Base-by-base conservation (phyloP, 2,113 vertebrate genomes). In the Grallaria varia region DNA sequence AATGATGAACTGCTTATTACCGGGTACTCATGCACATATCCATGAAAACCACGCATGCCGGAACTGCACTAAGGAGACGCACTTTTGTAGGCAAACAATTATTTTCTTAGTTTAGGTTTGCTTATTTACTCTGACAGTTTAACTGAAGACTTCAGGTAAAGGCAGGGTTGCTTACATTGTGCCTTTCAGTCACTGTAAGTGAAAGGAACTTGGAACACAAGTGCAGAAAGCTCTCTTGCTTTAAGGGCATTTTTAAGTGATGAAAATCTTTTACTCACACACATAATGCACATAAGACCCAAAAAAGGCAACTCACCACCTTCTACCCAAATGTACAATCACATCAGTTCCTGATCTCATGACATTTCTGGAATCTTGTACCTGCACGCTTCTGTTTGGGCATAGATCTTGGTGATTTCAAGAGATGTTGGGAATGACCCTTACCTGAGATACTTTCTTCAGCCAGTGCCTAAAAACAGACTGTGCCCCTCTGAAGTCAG, bases 401-500 rank as follows among this genome's bases (percentile, higher is more conserved):
- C 30, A 77, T 4, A 76, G 31, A 60, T 12, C 24, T 35, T 23
- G 15, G 33, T 4, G 1, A 64, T 27, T 72, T 20, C 50, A 87
- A 24, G 27, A 80, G 14, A 64, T 21, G 18, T 10, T 47, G 27
- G 33, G 30, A 87, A 59, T 0, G 0, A 55, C 10, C 6, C 49
- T 13, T 31, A 35, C 19, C 11, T 3, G 5, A 19, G 33, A 23
- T 72, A 6, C 30, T 60, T 39, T 40, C 40, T 44, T 84, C 49
- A 73, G 50, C 25, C 64, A 56, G 45, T 30, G 27, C n/a, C 50
- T 10, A 60, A 19, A 67, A 67, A 75, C 44, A 50, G 33, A 24
- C 13, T 1, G 1, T 14, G 22, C 4, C 0, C 0, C 53, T 68
- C 59, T 40, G 40, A 95, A 67, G 33, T 71, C 59, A 81, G 18